These are phyloP conservation scores for Argopecten irradians DNA, from an alignment of 1,140 invertebrate genomes.

Conservation along the genomic window DNA sequence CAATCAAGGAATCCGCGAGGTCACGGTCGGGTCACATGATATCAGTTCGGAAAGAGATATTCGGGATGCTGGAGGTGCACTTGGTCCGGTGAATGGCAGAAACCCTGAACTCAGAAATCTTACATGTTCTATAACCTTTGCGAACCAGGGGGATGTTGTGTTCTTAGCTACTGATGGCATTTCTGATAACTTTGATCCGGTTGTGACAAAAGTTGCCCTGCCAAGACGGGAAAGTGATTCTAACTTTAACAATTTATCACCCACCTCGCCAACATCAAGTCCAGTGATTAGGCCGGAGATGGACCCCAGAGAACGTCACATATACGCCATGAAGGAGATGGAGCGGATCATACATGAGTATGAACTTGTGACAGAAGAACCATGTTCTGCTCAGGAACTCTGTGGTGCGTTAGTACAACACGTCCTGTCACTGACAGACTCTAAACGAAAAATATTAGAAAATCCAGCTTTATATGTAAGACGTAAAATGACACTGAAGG, in stretches of 20 bases:
- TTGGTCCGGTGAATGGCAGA: constrained; percentile 89
- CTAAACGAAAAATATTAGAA: constrained; percentile 75
- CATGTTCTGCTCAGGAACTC: constrained; percentile 75
- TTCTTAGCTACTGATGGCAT: constrained; percentile 95
- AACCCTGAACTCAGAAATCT: constrained; percentile 94
- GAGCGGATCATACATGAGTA: constrained; percentile 76
- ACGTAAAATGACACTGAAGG: constrained; percentile 69
- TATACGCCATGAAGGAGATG: constrained; percentile 77
- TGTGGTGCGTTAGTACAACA: constrained; percentile 76
- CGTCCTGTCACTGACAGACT: constrained; percentile 73
- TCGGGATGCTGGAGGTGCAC: constrained; percentile 91
- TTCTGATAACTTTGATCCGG: constrained; percentile 95
- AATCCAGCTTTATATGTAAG: constrained; percentile 73
- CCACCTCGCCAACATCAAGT: constrained; percentile 28
- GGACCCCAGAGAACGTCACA: constrained; percentile 75
- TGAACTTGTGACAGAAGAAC: constrained; percentile 74
- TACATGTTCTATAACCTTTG: constrained; percentile 91
- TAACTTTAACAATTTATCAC: constrained; percentile 54
- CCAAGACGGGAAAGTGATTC: constrained; percentile 74
- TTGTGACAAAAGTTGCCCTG: constrained; percentile 94
- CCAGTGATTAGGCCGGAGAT: constrained; percentile 72
- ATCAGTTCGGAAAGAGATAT: constrained; percentile 92
- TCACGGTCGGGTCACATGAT: constrained; percentile 89
- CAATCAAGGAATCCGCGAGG: constrained; percentile 84
- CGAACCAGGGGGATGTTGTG: constrained; percentile 90